Evolutionary conservation across 2,113 vertebrate species (phyloP).

Genomic region (Vicugna pacos): DNA sequence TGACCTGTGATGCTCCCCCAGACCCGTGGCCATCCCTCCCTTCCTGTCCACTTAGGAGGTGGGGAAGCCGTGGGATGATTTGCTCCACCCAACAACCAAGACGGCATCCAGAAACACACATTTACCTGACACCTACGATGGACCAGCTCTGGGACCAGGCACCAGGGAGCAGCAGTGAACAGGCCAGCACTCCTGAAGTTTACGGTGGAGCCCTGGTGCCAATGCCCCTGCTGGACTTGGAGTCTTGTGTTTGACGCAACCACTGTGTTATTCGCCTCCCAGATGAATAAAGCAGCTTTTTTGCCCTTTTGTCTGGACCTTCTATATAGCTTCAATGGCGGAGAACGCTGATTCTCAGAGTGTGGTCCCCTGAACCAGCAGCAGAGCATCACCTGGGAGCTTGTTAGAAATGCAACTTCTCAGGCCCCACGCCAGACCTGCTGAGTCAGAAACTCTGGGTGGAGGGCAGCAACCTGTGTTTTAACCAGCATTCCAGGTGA

Average conservation of each 20-base stretch:
- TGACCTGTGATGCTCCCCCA: neutral
- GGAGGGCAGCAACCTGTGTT: neutral
- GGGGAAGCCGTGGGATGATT: accelerated
- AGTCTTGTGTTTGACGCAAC: accelerated
- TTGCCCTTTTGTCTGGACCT: no score
- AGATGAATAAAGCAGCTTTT: accelerated
- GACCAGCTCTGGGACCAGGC: neutral
- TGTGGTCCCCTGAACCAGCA: accelerated
- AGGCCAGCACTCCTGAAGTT: accelerated
- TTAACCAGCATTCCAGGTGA: neutral
- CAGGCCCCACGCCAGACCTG: neutral
- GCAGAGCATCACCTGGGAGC: accelerated
- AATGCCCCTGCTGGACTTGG: accelerated
- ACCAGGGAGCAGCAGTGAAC: no score
- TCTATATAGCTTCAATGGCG: accelerated
- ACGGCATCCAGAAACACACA: neutral
- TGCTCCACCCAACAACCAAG: no score
- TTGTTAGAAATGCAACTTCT: neutral
- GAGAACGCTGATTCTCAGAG: accelerated
- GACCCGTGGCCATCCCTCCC: neutral
- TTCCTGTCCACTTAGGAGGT: neutral
- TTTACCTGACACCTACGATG: accelerated
- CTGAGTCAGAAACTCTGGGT: neutral
- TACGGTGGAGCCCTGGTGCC: accelerated
- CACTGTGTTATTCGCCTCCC: accelerated